These are phyloP conservation scores for Anolis carolinensis DNA, from an alignment of 2,113 vertebrate species.

Conservation along the genomic window DNA sequence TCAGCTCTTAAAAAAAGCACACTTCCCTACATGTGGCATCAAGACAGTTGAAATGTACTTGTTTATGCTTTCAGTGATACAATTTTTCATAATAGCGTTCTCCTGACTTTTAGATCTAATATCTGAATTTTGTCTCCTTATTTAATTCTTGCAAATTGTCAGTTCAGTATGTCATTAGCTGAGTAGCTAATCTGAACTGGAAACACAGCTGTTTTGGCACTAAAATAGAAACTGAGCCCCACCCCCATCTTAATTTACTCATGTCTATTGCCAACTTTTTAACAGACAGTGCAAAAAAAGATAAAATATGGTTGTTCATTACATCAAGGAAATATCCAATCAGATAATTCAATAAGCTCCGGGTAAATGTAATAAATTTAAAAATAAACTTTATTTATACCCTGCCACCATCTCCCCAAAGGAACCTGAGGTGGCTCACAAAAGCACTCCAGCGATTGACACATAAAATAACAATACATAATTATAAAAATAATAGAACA, in stretches of 20 bases:
- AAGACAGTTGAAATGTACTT: background rate
- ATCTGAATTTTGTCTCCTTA: background rate
- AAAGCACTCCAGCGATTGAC: too few species aligned
- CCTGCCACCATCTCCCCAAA: too few species aligned
- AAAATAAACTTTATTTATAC: too few species aligned
- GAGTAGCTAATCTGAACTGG: rapidly evolving
- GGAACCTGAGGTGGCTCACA: too few species aligned
- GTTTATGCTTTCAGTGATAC: background rate
- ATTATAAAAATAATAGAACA: too few species aligned
- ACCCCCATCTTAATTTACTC: background rate
- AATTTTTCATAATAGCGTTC: background rate
- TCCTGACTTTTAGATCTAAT: background rate
- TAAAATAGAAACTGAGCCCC: conserved; percentile 15
- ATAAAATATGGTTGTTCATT: conserved; percentile 70
- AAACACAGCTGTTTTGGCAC: background rate
- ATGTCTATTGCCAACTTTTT: conserved; percentile 48
- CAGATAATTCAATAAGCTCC: conserved; percentile 72
- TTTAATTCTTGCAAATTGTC: background rate
- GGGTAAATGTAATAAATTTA: too few species aligned
- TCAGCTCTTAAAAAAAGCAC: background rate
- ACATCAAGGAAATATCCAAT: conserved; percentile 74
- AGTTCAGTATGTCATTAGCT: too few species aligned
- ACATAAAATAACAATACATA: too few species aligned
- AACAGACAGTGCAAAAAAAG: conserved; percentile 37
- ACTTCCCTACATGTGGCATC: background rate